Evolutionary conservation across 2,888 invertebrate genomes (phyloP).

Genomic region (Parelbella ahira): DNA sequence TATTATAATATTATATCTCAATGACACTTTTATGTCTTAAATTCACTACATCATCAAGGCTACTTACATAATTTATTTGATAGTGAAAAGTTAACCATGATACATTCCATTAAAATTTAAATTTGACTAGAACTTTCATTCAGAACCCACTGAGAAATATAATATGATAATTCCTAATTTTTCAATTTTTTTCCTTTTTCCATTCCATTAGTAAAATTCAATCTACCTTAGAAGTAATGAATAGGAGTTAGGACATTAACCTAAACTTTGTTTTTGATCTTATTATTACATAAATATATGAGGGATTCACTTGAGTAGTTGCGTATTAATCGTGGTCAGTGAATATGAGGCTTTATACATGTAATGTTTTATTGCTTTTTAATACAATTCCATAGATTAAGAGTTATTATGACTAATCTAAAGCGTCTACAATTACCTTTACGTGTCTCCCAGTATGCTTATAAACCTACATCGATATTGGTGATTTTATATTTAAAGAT

Average conservation of each 20-base stretch:
- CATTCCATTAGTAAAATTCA: slow-evolving; percentile 1
- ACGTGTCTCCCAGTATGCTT: no score
- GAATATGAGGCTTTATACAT: no score
- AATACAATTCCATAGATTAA: no score
- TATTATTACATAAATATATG: no score
- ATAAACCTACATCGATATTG: no score
- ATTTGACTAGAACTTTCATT: slow-evolving; percentile 72
- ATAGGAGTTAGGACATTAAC: slow-evolving; percentile 9
- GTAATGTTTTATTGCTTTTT: no score
- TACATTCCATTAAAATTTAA: slow-evolving; percentile 50
- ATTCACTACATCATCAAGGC: slow-evolving; percentile 24
- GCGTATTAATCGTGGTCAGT: no score
- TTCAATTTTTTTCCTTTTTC: slow-evolving; percentile 3
- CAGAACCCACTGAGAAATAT: slow-evolving; percentile 49
- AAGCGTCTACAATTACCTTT: no score
- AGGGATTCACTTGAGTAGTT: no score
- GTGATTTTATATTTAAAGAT: no score
- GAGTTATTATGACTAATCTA: no score
- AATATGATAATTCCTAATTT: slow-evolving; percentile 14
- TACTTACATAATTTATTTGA: slow-evolving; percentile 26
- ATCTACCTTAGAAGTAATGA: slow-evolving; percentile 11
- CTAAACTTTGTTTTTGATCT: no score
- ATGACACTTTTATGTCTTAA: slow-evolving; percentile 7
- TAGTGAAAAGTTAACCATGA: slow-evolving; percentile 12
- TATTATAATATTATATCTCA: slow-evolving; percentile 24